Conservation (phyloP, 1,140 invertebrate genomes). For the Planococcus citri region DNA sequence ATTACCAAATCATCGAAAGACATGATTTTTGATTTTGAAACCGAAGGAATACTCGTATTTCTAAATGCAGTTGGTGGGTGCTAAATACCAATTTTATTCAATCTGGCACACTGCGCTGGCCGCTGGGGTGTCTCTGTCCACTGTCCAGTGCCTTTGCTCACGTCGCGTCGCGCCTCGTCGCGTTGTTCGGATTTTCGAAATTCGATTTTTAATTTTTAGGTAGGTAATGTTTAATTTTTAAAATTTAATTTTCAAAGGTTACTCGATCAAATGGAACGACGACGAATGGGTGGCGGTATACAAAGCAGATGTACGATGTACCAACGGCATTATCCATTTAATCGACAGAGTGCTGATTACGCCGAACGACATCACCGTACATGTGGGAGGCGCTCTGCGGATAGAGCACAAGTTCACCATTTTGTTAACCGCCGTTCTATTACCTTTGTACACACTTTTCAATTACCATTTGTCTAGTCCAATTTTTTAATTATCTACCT, state of each 20-base stretch:
- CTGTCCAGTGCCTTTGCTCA: too few species aligned
- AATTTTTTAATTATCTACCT: background rate
- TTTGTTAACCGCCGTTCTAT: background rate
- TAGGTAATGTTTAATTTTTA: background rate
- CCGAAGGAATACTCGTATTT: too few species aligned
- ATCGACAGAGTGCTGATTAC: slow-evolving; percentile 71
- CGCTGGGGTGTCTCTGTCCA: too few species aligned
- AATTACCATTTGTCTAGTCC: slow-evolving; percentile 3
- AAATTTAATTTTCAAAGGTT: slow-evolving; percentile 42
- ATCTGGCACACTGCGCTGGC: too few species aligned
- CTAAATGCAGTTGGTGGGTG: too few species aligned
- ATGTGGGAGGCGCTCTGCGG: slow-evolving; percentile 29
- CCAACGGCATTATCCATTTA: slow-evolving; percentile 85
- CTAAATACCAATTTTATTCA: too few species aligned
- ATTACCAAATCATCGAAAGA: too few species aligned
- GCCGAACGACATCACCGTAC: slow-evolving; percentile 69
- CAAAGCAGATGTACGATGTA: slow-evolving; percentile 77
- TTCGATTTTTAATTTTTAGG: too few species aligned
- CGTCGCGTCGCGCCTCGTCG: background rate
- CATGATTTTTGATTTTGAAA: too few species aligned
- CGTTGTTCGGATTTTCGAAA: background rate
- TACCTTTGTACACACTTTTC: background rate
- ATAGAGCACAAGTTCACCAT: background rate
- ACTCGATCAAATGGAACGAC: slow-evolving; percentile 71
- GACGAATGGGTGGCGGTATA: slow-evolving; percentile 65